These are phyloP conservation scores for Lepidotrigona ventralis DNA, from an alignment of 1,140 invertebrate genomes.

Conservation along the genomic window DNA sequence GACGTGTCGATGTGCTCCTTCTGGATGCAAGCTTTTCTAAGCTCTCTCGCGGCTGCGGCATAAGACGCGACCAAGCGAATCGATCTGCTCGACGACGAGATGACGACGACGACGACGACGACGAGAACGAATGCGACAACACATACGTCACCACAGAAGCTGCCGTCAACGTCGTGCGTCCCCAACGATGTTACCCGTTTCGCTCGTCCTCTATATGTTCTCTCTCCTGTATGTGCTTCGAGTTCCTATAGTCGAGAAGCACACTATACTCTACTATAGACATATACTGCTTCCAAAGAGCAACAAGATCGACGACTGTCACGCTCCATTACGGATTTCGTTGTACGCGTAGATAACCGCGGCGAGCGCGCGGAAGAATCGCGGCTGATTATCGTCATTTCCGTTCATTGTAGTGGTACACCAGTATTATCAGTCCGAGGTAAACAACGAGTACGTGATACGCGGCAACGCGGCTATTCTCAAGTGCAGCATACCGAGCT, in stretches of 20 bases:
- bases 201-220: not conserved
- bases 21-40: constrained; percentile 19
- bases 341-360: not conserved
- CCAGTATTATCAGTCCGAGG: constrained; percentile 93
- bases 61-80: constrained; percentile 54
- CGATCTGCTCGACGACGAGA: constrained; percentile 55
- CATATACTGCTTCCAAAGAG: no score
- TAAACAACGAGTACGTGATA: constrained; percentile 96
- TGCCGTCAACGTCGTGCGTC: constrained; percentile 63
- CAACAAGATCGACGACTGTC: constrained; percentile 24
- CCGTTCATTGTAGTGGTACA: constrained; percentile 87
- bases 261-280: not conserved
- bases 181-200: not conserved
- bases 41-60: constrained; percentile 27
- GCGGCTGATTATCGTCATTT: constrained; percentile 30
- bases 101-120: not conserved
- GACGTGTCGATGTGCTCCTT: constrained; percentile 7
- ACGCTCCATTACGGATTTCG: constrained; percentile 8
- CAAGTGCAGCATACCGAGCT: constrained; percentile 95
- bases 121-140: not conserved
- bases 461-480: constrained; percentile 95
- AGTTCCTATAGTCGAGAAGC: not conserved
- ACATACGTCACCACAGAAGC: constrained; percentile 34
- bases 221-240: no score
- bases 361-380: not conserved